Evolutionary conservation across 2,113 vertebrate genomes (phyloP).

Genomic region (Tauraco erythrolophus): DNA sequence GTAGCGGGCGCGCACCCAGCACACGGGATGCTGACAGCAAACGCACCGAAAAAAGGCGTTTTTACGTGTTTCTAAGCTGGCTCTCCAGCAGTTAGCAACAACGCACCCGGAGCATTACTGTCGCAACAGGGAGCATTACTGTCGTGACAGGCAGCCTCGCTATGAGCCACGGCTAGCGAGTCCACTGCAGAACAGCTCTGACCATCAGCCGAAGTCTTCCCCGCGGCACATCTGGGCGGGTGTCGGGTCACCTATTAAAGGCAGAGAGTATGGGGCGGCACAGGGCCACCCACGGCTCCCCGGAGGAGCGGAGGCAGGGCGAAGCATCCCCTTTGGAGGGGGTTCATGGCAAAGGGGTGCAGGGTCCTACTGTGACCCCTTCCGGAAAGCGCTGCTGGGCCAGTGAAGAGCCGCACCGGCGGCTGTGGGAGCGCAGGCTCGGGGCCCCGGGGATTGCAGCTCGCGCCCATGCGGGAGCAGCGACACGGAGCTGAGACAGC

Average conservation of each 20-base stretch:
- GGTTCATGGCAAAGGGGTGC: neutral
- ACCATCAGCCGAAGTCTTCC: neutral
- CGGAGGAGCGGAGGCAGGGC: neutral
- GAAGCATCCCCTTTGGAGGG: neutral
- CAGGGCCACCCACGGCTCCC: neutral
- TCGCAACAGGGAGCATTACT: neutral
- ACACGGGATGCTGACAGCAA: neutral
- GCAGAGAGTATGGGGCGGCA: neutral
- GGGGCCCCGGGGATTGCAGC: neutral
- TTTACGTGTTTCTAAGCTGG: neutral
- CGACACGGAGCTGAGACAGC: neutral
- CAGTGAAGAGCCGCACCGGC: rapidly evolving
- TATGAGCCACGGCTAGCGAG: neutral
- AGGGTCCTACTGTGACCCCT: too few species aligned
- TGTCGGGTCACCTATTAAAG: neutral
- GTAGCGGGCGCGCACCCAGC: neutral
- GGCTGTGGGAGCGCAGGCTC: neutral
- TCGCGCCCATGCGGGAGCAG: neutral
- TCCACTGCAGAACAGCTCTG: neutral
- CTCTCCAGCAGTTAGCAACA: neutral
- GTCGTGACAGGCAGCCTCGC: neutral
- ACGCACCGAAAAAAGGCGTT: neutral
- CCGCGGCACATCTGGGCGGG: neutral
- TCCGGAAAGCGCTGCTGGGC: neutral
- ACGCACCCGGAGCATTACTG: too few species aligned